Percentiles rank a stretch among this genome's conserved stretches.
Conservation (phyloP, 2,797 vertebrate species). For the Trichosurus vulpecula region DNA sequence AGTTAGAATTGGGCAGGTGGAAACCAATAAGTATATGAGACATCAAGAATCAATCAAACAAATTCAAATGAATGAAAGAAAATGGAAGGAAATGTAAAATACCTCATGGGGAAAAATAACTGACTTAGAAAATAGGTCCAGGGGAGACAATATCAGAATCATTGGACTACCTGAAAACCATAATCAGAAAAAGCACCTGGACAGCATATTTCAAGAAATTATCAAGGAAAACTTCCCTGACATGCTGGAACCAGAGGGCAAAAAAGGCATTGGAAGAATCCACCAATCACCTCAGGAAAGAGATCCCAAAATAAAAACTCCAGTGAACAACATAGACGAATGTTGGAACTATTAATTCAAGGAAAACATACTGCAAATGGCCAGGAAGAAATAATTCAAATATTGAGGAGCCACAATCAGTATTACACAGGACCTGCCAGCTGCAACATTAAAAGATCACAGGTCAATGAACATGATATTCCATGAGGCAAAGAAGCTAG, state of each 20-base stretch:
- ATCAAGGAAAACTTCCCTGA: neutral
- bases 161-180: too few relatives aligned
- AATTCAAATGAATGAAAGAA: too few relatives aligned
- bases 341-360: neutral
- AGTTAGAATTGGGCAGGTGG: neutral
- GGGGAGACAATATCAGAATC: neutral
- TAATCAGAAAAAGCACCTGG: neutral
- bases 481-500: fast-evolving
- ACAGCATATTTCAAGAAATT: neutral
- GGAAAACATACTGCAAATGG: neutral
- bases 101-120: neutral
- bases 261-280: neutral
- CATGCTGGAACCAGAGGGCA: neutral
- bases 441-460: neutral
- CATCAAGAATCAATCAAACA: too few relatives aligned
- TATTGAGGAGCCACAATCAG: neutral
- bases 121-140: neutral
- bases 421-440: neutral
- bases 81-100: too few relatives aligned
- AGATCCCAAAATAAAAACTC: neutral
- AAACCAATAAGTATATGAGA: too few relatives aligned
- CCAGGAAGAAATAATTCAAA: neutral
- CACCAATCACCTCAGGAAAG: neutral
- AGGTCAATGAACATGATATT: too few relatives aligned
- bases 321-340: neutral